These are phyloP conservation scores for Oreochromis mossambicus DNA, from an alignment of 2,797 vertebrate genomes.

Conservation along the genomic window DNA sequence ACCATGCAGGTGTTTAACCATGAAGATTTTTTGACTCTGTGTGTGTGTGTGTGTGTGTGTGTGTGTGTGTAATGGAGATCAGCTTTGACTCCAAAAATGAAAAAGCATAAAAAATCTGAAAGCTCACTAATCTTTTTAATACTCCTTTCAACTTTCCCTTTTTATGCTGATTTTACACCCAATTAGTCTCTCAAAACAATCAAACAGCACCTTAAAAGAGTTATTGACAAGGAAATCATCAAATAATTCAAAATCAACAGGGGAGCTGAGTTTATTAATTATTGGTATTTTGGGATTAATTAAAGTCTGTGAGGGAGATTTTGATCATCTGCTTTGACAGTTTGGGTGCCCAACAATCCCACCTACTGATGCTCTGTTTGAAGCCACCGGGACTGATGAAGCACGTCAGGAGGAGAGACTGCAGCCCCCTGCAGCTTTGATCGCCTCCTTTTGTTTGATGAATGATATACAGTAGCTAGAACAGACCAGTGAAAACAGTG, in stretches of 20 bases:
- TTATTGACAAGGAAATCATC: conserved; percentile 4
- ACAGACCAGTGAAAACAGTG: neutral
- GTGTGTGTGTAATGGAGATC: neutral
- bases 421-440: conserved; percentile 13
- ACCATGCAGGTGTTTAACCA: neutral
- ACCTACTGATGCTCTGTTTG: conserved; percentile 1
- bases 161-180: conserved; percentile 24
- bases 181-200: conserved; percentile 15
- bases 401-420: conserved; percentile 8
- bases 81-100: neutral
- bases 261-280: conserved; percentile 39
- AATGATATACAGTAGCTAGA: neutral
- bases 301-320: conserved; percentile 31
- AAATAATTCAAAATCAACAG: conserved; percentile 16
- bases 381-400: neutral
- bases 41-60: accelerated
- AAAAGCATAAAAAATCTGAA: neutral
- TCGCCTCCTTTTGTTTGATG: conserved; percentile 13
- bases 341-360: neutral
- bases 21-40: neutral
- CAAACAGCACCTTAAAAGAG: conserved; percentile 30
- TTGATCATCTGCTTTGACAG: conserved; percentile 15
- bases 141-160: conserved; percentile 6
- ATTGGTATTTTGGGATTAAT: conserved; percentile 40
- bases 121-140: neutral